Conservation (phyloP, 2,888 invertebrate genomes). For the Campopleginae sp. region DNA sequence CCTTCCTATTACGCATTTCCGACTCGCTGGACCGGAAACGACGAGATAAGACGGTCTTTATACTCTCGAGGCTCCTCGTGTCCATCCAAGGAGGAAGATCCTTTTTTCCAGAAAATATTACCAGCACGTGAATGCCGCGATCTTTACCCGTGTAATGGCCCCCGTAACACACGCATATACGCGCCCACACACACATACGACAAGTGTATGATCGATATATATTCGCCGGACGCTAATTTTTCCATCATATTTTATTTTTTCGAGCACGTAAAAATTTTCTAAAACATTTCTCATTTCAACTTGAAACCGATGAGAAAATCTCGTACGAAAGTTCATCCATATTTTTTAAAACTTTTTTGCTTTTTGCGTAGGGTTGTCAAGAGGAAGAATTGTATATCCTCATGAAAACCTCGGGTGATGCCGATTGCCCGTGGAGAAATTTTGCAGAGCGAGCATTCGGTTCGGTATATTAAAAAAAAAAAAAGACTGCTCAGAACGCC, state of each 20-base stretch:
- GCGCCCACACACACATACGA: neutral
- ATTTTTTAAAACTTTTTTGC: too few species aligned
- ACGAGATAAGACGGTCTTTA: slow-evolving; percentile 82
- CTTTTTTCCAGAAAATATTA: slow-evolving; percentile 79
- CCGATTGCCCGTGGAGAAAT: slow-evolving; percentile 40
- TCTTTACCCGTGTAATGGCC: slow-evolving; percentile 76
- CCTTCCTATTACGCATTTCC: slow-evolving; percentile 84
- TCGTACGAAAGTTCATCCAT: too few species aligned
- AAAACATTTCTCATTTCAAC: too few species aligned
- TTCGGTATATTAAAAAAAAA: slow-evolving; percentile 74
- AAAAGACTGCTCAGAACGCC: slow-evolving; percentile 80
- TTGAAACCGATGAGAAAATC: too few species aligned
- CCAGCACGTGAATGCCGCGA: slow-evolving; percentile 76
- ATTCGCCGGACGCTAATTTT: neutral
- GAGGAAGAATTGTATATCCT: too few species aligned
- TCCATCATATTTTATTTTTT: neutral
- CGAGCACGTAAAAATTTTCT: too few species aligned
- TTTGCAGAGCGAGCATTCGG: slow-evolving; percentile 71
- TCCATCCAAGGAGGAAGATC: slow-evolving; percentile 68
- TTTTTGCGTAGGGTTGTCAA: neutral
- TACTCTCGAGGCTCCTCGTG: slow-evolving; percentile 62
- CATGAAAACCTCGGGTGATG: too few species aligned
- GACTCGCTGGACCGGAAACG: slow-evolving; percentile 84
- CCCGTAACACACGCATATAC: slow-evolving; percentile 15
- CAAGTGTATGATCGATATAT: neutral